Conservation (phyloP, 1,140 invertebrate species). For the Listronotus bonariensis region DNA sequence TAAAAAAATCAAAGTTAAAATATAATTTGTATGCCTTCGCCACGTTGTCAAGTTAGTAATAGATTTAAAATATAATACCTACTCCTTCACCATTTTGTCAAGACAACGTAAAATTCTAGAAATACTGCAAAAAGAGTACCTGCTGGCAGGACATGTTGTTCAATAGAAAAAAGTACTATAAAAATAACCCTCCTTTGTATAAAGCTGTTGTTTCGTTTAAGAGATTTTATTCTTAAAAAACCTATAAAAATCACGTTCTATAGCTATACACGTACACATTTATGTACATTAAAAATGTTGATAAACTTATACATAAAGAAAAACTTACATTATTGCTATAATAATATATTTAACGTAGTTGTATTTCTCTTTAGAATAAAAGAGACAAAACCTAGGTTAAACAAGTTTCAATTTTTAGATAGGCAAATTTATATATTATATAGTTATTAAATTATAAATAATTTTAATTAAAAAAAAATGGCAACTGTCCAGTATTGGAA, state of each 20-base stretch:
- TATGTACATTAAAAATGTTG: slow-evolving; percentile 48
- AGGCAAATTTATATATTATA: slow-evolving; percentile 25
- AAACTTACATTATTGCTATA: slow-evolving; percentile 34
- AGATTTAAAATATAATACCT: too few relatives aligned
- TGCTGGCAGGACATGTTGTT: slow-evolving; percentile 43
- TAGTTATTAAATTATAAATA: slow-evolving; percentile 7
- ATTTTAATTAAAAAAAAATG: slow-evolving; percentile 13
- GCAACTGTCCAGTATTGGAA: neutral
- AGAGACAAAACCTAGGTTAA: slow-evolving; percentile 25
- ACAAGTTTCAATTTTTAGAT: slow-evolving; percentile 29
- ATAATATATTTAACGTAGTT: slow-evolving; percentile 13
- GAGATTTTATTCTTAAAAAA: slow-evolving; percentile 48
- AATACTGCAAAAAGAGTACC: slow-evolving; percentile 40
- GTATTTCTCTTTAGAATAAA: slow-evolving; percentile 7
- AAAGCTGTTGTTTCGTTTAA: slow-evolving; percentile 49
- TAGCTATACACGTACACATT: slow-evolving; percentile 20
- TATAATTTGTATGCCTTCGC: too few relatives aligned
- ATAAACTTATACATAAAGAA: slow-evolving; percentile 40
- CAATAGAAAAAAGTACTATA: slow-evolving; percentile 17
- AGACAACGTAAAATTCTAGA: neutral
- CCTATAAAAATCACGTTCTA: slow-evolving; percentile 32
- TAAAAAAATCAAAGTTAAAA: too few relatives aligned
- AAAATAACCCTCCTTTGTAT: slow-evolving; percentile 47
- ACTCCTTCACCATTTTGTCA: slow-evolving; percentile 14
- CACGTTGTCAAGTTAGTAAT: too few relatives aligned